Percentiles rank a stretch among this genome's conserved stretches.
Conservation (phyloP, 2,113 vertebrate genomes). For the Lampris megalopsis region DNA sequence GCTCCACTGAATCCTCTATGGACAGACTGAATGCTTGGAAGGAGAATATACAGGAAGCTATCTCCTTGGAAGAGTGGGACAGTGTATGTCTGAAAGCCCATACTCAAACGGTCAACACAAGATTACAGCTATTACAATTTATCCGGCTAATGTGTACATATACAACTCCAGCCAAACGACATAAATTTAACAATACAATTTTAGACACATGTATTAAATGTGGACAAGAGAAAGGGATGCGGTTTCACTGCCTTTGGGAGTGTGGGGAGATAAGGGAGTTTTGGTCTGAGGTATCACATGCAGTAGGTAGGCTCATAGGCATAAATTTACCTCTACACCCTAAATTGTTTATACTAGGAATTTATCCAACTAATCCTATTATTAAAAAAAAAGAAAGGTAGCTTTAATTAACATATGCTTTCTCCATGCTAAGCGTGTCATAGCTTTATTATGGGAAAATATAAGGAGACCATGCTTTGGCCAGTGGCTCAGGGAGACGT, state of each 20-base stretch:
- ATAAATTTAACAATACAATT: not conserved
- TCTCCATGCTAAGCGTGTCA: too few relatives aligned
- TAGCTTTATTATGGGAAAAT: too few relatives aligned
- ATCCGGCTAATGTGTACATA: conserved; percentile 29
- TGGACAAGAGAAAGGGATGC: not conserved
- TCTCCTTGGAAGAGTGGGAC: conserved; percentile 2
- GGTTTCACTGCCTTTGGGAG: not conserved
- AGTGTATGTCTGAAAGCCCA: not conserved
- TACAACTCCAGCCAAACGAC: conserved; percentile 10
- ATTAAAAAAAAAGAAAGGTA: too few relatives aligned
- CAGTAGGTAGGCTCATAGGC: too few relatives aligned
- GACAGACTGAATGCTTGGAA: conserved; percentile 9
- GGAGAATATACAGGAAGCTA: conserved; percentile 11
- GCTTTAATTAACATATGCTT: too few relatives aligned
- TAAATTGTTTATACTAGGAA: too few relatives aligned
- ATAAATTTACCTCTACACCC: too few relatives aligned
- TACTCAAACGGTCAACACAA: conserved; percentile 12
- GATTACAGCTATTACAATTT: conserved; percentile 4
- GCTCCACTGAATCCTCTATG: conserved; percentile 15
- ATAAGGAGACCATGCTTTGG: too few relatives aligned
- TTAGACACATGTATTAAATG: not conserved
- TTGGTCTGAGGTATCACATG: not conserved
- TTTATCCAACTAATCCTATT: too few relatives aligned
- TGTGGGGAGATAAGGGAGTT: not conserved
- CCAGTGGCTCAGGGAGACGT: too few relatives aligned